These are phyloP conservation scores for Aplochiton taeniatus DNA, from an alignment of 2,797 vertebrate species.

Conservation along the genomic window DNA sequence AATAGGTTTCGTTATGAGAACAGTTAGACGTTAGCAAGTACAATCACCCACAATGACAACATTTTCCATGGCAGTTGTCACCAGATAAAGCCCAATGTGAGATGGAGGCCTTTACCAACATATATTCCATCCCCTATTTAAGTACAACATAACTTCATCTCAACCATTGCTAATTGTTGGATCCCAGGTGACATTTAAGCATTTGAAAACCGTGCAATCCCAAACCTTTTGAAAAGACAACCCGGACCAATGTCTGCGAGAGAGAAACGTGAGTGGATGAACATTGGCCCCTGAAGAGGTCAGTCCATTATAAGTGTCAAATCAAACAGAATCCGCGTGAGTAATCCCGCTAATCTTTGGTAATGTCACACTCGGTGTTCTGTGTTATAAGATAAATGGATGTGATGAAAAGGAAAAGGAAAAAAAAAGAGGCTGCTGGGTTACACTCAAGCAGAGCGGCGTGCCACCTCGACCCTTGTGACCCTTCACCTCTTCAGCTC, in stretches of 20 bases:
- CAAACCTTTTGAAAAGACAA: slow-evolving; percentile 42
- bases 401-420: slow-evolving; percentile 39
- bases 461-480: slow-evolving; percentile 31
- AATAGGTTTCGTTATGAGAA: neutral
- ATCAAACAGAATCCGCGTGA: slow-evolving; percentile 24
- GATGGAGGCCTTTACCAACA: no score
- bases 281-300: slow-evolving; percentile 42
- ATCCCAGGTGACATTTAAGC: slow-evolving; percentile 58
- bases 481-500: slow-evolving; percentile 9
- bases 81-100: no score
- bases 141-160: slow-evolving; percentile 9
- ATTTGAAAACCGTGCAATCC: slow-evolving; percentile 32
- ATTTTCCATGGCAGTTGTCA: no score
- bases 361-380: slow-evolving; percentile 46
- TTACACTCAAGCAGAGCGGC: no score
- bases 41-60: neutral
- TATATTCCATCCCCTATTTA: no score
- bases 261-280: slow-evolving; percentile 56
- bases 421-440: slow-evolving; percentile 35
- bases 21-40: slow-evolving; percentile 29
- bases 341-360: no score
- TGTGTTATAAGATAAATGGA: slow-evolving; percentile 33
- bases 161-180: slow-evolving; percentile 49
- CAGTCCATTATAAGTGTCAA: slow-evolving; percentile 50
- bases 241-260: slow-evolving; percentile 22